Evolutionary conservation across 2,888 invertebrate species (phyloP).

Genomic region (Caenorhabditis zanzibari): DNA sequence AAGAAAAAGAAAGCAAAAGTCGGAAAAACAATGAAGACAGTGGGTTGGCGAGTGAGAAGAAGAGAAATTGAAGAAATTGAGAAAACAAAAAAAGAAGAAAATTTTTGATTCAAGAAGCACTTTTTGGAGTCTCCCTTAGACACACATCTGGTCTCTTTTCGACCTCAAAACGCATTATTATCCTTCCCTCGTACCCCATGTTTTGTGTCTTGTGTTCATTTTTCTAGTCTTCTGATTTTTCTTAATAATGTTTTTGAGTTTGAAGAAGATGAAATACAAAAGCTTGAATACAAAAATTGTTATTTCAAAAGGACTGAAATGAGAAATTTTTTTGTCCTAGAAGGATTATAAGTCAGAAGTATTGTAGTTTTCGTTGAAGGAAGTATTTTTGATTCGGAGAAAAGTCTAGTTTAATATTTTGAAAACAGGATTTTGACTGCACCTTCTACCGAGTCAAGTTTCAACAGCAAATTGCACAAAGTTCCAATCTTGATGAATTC

Average conservation of each 20-base stretch:
- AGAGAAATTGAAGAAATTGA: constrained; percentile 31
- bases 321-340: background rate
- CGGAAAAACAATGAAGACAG: constrained; percentile 34
- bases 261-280: background rate
- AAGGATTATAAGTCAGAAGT: background rate
- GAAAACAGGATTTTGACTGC: too few relatives aligned
- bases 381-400: too few relatives aligned
- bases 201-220: constrained; percentile 8
- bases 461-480: too few relatives aligned
- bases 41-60: constrained; percentile 29
- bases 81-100: constrained; percentile 21
- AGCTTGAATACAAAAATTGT: background rate
- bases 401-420: too few relatives aligned
- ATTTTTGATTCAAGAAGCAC: constrained; percentile 43
- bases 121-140: constrained; percentile 24
- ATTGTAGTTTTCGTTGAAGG: too few relatives aligned
- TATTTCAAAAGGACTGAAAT: background rate
- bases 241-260: background rate
- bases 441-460: too few relatives aligned
- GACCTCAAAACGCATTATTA: constrained; percentile 26
- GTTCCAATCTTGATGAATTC: too few relatives aligned
- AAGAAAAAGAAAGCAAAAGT: constrained; percentile 7
- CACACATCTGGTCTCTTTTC: constrained; percentile 30
- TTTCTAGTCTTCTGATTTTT: constrained; percentile 8
- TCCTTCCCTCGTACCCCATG: constrained; percentile 5